Conservation (phyloP, 2,113 vertebrate species). For the Alligator sinensis region DNA sequence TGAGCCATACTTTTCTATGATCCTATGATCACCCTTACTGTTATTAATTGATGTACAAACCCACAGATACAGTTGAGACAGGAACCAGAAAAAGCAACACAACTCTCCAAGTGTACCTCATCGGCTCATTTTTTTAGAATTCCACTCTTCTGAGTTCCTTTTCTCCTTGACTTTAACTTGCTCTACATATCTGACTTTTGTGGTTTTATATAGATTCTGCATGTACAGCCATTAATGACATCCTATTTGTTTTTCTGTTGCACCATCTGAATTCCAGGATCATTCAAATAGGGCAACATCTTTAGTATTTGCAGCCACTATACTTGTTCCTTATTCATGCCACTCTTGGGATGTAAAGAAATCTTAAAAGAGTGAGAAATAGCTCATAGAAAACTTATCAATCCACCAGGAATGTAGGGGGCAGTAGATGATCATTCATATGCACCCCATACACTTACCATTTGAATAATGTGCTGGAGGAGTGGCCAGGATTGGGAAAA, state of each 20-base stretch:
- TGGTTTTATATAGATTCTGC: background rate
- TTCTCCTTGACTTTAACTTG: background rate
- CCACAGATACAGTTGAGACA: background rate
- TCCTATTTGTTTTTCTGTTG: background rate
- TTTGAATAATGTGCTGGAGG: background rate
- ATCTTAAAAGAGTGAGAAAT: background rate
- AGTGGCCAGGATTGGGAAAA: background rate
- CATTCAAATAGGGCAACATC: background rate
- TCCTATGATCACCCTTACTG: background rate
- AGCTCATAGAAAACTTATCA: background rate
- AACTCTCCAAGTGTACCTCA: background rate
- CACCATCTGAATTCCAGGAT: background rate
- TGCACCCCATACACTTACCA: background rate
- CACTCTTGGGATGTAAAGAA: background rate
- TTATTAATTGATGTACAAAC: background rate
- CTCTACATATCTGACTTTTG: background rate
- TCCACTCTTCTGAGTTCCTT: background rate
- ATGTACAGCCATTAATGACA: background rate
- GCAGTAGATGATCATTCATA: background rate
- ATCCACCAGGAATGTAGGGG: background rate
- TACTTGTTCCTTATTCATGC: rapidly evolving
- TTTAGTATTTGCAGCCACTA: background rate
- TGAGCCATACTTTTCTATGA: no score
- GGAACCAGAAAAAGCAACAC: background rate
- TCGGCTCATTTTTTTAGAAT: background rate